Percentiles rank a stretch among this genome's conserved stretches.
Conservation (phyloP, 2,113 vertebrate species). For the Willisornis vidua region DNA sequence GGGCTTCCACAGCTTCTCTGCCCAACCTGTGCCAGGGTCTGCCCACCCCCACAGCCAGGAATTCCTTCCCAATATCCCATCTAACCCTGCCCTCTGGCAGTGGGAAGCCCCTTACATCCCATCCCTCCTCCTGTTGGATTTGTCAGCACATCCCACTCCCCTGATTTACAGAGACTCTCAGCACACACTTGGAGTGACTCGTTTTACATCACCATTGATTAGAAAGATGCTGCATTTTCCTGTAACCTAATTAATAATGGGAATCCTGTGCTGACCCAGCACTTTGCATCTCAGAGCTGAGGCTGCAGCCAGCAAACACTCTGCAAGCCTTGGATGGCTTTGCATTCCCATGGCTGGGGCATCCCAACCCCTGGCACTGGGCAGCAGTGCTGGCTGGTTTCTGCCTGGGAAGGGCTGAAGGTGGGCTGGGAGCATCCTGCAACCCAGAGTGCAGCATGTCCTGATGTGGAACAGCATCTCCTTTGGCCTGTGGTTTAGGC, state of each 20-base stretch:
- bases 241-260: neutral
- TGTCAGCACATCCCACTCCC: neutral
- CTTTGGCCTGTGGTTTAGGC: neutral
- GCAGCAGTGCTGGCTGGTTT: neutral
- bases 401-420: neutral
- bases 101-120: neutral
- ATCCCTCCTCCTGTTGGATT: neutral
- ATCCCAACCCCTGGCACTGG: accelerated
- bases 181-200: neutral
- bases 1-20: neutral
- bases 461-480: neutral
- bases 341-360: neutral
- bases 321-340: neutral
- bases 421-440: neutral
- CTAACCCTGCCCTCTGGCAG: accelerated
- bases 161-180: neutral
- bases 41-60: accelerated
- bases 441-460: neutral
- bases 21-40: neutral
- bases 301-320: neutral
- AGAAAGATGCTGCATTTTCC: neutral
- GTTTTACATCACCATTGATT: neutral
- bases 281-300: neutral
- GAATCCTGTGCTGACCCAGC: neutral
- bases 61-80: neutral